Evolutionary conservation across 1,140 invertebrate genomes (phyloP), one percentile per base, ranked within the genome.

Genomic region (Temnothorax curvispinosus): DNA sequence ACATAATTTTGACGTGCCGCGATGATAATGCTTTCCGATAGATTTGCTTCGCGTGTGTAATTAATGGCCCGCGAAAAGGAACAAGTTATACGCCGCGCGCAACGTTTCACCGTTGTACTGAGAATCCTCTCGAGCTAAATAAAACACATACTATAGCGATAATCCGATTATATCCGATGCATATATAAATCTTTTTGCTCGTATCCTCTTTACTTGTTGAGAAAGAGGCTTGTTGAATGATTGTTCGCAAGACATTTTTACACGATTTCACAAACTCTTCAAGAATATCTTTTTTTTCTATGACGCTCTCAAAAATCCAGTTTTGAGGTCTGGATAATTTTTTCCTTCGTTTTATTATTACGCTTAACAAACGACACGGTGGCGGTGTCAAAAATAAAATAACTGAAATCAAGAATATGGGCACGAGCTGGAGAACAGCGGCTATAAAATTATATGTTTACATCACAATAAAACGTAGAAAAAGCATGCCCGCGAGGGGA

Each of bases 11-110:
- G 80, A 84, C 80, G 56, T 64, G 69, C 80, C 69, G 56, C 80
- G 80, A 84, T 84, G 80, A 84, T 84, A 84, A 84, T 84, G 80
- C 80, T 74, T 84, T 75, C 80, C 80, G 80, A 84, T 84, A 84
- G 80, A 84, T 84, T 84, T 84, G 80, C 80, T 62, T 81, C 80
- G 69, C 69, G 80, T 75, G 54, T 84, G 69, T 84, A 84, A 84
- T 84, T 84, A 84, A 84, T 84, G 80, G 80, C 54, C 18, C 69
- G 67, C 80, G 54, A 82, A 72, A 74, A 74, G 80, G 80, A 84
- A 84, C 80, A 71, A 60, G 54, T 75, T 75, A 32, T 75, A 32
- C n/a, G 35, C 35, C n/a, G 62, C 32, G 32, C 58, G 32, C 58
- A 27, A n/a, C 41, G n/a, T 54, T 54, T 69, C 47, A 18, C 35